Base-by-base conservation (phyloP, 2,113 vertebrate species). In the Hylia prasina region DNA sequence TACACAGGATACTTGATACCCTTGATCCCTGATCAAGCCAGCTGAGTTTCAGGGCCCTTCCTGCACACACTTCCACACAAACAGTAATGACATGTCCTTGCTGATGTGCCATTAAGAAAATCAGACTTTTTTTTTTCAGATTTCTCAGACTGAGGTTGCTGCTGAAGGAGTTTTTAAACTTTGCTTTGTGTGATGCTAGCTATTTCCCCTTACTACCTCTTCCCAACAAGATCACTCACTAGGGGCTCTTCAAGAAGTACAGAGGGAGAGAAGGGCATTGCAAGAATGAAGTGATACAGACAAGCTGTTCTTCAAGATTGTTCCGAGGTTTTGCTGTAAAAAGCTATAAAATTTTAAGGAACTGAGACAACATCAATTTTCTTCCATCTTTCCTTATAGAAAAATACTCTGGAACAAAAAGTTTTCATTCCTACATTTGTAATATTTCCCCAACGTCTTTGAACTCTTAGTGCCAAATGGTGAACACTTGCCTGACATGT, bases 1-100 rank as follows among this genome's bases (percentile, higher is more conserved):
- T 47, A 18, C 18, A 47, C 10, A 31, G n/a, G 21, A 11, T 24
- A 11, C 0, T 7, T 22, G 50, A 33, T 47, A 28, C 4, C 15
- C 14, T 30, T 20, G 7, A 17, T 51, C 28, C 18, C 24, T 51
- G 42, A 28, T 20, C 8, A 9, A 45, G 12, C 24, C 15, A 4
- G 3, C 37, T 64, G 57, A 53, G 14, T 56, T 71, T 64, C 31
- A 42, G 25, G 8, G 13, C 9, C 48, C 25, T 35, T 80, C 42
- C 35, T 53, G 7, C 1, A 4, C 9, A 30, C 12, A 6, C 12
- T 76, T 57, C 44, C 3, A 5, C 7, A 13, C 7, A 8, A 63
- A 77, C 15, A 20, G 33, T 17, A 8, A 5, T 2, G 8, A 6
- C 37, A 12, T 3, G 0, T 54, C 30, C 21, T 51, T 64, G 30